Evolutionary conservation across 2,797 vertebrate genomes (phyloP).

Genomic region (Hapalemur alaotrensis): DNA sequence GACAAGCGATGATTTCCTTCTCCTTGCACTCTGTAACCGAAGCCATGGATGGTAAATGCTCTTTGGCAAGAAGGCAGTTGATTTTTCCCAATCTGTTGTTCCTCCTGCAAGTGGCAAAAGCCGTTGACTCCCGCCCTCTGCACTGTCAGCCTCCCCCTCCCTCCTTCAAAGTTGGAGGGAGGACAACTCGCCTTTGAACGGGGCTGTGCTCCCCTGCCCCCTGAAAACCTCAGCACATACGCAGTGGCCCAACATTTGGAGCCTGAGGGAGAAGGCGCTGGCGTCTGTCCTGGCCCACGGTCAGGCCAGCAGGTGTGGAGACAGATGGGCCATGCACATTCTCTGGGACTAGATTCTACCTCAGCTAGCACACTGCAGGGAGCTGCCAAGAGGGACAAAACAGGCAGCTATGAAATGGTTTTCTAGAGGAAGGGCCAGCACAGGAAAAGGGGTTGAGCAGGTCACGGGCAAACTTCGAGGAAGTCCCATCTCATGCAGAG

Average conservation of each 20-base stretch:
- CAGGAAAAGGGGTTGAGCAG: background rate
- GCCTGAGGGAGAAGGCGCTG: background rate
- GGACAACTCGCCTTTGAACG: background rate
- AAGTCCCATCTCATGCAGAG: background rate
- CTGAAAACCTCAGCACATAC: background rate
- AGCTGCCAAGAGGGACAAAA: too few relatives aligned
- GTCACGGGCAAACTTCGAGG: background rate
- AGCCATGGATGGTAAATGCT: background rate
- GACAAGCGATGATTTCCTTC: background rate
- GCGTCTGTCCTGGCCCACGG: background rate
- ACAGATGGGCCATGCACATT: background rate
- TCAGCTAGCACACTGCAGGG: background rate
- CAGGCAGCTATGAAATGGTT: background rate
- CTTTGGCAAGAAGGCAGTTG: background rate
- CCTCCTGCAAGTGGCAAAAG: background rate
- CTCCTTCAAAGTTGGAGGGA: too few relatives aligned
- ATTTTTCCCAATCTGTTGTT: background rate
- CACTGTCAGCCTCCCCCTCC: accelerated
- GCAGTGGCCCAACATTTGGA: background rate
- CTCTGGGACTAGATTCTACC: background rate
- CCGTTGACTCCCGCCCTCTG: background rate
- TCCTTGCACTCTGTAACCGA: background rate
- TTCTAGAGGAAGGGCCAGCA: background rate
- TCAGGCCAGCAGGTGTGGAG: background rate
- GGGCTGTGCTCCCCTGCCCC: background rate